Conservation (phyloP, 2,113 vertebrate species). For the Menidia beryllina region DNA sequence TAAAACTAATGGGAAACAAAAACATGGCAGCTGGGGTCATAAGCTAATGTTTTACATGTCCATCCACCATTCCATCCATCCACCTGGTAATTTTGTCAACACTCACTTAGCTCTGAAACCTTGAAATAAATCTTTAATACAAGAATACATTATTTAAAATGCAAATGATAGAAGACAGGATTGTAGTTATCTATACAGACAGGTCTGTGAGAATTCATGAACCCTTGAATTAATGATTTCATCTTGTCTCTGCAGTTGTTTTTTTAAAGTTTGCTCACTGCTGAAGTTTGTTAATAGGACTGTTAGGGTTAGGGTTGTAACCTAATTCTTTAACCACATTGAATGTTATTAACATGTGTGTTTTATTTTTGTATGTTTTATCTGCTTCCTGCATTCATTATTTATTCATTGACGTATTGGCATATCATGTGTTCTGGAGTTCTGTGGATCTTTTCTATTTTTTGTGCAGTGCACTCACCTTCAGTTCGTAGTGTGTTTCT, state of each 20-base stretch:
- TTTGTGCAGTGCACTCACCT: too few species aligned
- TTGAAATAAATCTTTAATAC: slow-evolving; percentile 57
- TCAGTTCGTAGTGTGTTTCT: too few species aligned
- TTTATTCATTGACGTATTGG: too few species aligned
- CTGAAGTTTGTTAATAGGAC: not conserved
- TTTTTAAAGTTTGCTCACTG: not conserved
- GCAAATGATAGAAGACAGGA: slow-evolving; percentile 38
- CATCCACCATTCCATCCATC: not conserved
- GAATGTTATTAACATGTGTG: not conserved
- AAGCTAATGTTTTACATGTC: not conserved
- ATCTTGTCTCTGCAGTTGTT: slow-evolving; percentile 23
- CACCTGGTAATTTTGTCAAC: slow-evolving; percentile 10
- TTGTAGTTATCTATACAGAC: slow-evolving; percentile 40
- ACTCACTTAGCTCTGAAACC: slow-evolving; percentile 27
- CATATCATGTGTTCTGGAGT: too few species aligned
- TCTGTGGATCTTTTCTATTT: too few species aligned
- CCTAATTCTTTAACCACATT: not conserved
- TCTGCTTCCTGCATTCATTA: too few species aligned
- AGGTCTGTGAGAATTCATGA: slow-evolving; percentile 32
- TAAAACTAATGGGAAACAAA: slow-evolving; percentile 9
- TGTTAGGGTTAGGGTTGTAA: not conserved
- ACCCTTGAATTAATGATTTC: slow-evolving; percentile 41
- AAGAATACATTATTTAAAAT: slow-evolving; percentile 64
- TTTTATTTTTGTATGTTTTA: not conserved
- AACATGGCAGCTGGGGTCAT: not conserved